Evolutionary conservation across 2,113 vertebrate species (phyloP).

Genomic region (Lepidothrix coronata): DNA sequence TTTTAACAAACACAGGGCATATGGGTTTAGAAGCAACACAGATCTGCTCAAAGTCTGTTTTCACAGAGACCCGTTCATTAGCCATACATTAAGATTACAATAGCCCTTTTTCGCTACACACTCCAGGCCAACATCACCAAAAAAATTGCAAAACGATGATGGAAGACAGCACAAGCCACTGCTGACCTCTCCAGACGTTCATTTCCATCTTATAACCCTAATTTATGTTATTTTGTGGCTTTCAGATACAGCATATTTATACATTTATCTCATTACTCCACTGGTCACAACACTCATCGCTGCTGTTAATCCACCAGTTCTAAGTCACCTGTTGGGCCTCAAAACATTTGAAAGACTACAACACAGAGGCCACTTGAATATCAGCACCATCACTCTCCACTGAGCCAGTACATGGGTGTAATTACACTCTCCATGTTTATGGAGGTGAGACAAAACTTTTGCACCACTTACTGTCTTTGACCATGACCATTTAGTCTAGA

Average conservation of each 20-base stretch:
- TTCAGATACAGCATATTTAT: background rate
- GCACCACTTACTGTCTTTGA: background rate
- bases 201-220: background rate
- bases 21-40: background rate
- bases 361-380: background rate
- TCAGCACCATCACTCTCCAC: background rate
- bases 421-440: background rate
- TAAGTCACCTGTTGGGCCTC: background rate
- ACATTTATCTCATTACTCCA: background rate
- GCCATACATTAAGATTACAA: background rate
- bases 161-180: background rate
- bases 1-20: background rate
- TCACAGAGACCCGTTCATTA: background rate
- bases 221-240: background rate
- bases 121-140: background rate
- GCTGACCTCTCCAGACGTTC: background rate
- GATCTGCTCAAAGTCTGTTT: background rate
- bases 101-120: background rate
- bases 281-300: background rate
- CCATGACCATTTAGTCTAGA: background rate
- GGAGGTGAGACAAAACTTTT: background rate
- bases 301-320: background rate
- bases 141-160: background rate
- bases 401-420: background rate
- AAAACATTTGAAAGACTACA: background rate